Evolutionary conservation across 2,113 vertebrate species (phyloP).

Genomic region (Lipophrys pholis): DNA sequence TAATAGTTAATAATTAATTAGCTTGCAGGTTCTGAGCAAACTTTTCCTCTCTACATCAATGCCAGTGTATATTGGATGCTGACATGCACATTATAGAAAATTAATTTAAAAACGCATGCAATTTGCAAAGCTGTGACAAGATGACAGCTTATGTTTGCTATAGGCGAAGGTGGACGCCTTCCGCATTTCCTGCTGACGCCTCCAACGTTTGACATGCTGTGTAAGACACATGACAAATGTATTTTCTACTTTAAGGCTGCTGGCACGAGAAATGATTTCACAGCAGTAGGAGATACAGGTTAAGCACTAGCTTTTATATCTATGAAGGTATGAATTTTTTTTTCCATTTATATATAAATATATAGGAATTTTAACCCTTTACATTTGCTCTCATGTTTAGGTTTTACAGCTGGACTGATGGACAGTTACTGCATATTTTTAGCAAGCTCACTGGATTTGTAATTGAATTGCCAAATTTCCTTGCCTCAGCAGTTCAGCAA

Average conservation of each 20-base stretch:
- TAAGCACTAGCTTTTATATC: too few relatives aligned
- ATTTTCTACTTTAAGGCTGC: constrained; percentile 26
- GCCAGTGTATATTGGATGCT: neutral
- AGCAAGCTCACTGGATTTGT: constrained; percentile 6
- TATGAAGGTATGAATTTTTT: neutral
- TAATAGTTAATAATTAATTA: constrained; percentile 3
- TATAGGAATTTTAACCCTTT: neutral
- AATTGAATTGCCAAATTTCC: constrained; percentile 1
- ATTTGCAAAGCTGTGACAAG: constrained; percentile 20
- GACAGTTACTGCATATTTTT: neutral
- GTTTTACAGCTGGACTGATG: neutral
- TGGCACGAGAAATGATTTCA: constrained; percentile 26
- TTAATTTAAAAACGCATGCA: constrained; percentile 4
- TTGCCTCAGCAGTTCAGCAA: neutral
- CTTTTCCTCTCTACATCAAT: neutral
- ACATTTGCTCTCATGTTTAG: neutral
- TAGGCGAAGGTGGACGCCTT: constrained; percentile 34
- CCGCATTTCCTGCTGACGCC: constrained; percentile 40
- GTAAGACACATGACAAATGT: constrained; percentile 34
- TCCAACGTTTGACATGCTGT: constrained; percentile 42
- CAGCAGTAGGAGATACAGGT: constrained; percentile 14
- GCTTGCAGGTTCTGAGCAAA: neutral
- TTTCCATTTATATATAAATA: neutral
- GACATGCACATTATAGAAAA: neutral
- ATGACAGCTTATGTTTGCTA: constrained; percentile 49